Conservation (phyloP, 1,140 invertebrate genomes). For the Habropoda laboriosa region DNA sequence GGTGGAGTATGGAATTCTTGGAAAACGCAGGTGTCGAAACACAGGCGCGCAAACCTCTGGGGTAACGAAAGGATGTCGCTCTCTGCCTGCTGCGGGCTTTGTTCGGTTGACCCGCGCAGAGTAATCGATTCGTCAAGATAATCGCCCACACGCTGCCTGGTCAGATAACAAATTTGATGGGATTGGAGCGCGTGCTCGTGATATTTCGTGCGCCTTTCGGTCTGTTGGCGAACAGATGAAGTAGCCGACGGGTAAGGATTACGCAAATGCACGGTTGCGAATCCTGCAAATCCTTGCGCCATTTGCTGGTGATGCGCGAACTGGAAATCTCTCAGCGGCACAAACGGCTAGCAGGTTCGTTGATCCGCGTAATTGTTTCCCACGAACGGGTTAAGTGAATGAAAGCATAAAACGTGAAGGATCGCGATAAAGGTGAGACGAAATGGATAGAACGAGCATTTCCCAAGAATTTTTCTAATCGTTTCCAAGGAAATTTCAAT, state of each 20-base stretch:
- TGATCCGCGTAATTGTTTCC: constrained; percentile 46
- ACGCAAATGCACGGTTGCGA: constrained; percentile 46
- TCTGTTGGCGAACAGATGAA: not conserved
- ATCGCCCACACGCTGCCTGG: not conserved
- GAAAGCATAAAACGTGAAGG: constrained; percentile 25
- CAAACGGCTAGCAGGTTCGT: constrained; percentile 11
- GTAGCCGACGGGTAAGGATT: constrained; percentile 39
- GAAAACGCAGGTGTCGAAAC: too few relatives aligned
- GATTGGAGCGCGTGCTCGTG: not conserved
- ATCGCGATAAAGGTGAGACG: too few relatives aligned
- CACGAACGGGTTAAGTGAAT: not conserved
- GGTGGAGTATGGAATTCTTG: too few relatives aligned
- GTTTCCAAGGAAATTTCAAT: not conserved
- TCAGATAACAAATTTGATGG: not conserved
- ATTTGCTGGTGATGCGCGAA: constrained; percentile 30
- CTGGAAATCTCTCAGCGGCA: constrained; percentile 34
- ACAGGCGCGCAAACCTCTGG: too few relatives aligned
- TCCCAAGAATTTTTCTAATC: not conserved
- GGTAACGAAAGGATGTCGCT: too few relatives aligned
- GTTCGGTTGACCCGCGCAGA: not conserved
- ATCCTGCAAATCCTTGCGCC: constrained; percentile 49
- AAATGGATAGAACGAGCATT: not conserved
- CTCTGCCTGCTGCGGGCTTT: not conserved
- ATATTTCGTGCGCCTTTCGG: not conserved
- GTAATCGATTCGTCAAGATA: not conserved